These are phyloP conservation scores for Cephus sareptanus DNA, from an alignment of 2,888 invertebrate genomes.

Conservation along the genomic window DNA sequence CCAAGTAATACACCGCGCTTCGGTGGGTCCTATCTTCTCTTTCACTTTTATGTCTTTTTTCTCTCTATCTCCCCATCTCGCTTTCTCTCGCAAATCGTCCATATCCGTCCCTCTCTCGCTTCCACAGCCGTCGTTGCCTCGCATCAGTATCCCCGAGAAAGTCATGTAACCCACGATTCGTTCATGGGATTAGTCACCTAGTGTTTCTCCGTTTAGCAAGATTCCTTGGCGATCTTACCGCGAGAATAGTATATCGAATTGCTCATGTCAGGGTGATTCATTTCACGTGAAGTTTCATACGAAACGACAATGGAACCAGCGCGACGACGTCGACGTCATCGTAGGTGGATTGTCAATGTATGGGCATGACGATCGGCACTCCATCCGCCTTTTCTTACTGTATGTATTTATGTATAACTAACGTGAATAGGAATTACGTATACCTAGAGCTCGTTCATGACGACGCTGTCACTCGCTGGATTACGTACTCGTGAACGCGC, in stretches of 20 bases:
- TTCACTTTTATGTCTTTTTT: neutral
- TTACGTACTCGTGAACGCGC: neutral
- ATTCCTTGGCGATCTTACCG: neutral
- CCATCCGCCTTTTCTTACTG: neutral
- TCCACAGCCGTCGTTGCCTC: neutral
- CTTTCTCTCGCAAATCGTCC: neutral
- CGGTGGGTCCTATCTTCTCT: neutral
- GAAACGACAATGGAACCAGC: neutral
- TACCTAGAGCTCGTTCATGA: neutral
- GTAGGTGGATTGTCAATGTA: neutral
- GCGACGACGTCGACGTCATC: neutral
- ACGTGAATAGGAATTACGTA: neutral
- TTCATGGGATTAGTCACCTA: neutral
- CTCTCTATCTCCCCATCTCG: neutral
- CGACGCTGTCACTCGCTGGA: neutral
- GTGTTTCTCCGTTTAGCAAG: neutral
- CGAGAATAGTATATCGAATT: neutral
- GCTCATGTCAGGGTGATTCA: neutral
- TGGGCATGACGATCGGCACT: neutral
- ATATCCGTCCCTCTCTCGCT: neutral
- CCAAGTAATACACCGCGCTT: neutral
- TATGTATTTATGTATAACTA: neutral
- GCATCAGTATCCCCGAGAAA: neutral
- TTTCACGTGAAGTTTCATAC: neutral
- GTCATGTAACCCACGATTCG: neutral